Base-by-base conservation (phyloP, 1,140 invertebrate species). In the Chelonus insularis region DNA sequence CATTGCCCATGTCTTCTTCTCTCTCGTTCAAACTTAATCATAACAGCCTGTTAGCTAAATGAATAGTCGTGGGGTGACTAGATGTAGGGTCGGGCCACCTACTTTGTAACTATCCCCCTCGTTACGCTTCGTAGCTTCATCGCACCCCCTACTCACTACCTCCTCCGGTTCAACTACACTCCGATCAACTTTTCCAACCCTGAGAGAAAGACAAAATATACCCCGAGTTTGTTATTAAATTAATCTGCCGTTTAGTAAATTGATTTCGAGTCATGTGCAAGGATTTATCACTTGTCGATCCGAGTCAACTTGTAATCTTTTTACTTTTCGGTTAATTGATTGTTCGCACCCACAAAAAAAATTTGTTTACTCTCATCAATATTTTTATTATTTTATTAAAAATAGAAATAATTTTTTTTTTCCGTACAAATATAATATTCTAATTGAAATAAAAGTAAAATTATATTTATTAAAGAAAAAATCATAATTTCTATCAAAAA, bases 231-330 rank as follows among this genome's bases (percentile, higher is more conserved):
- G 72, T 78, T 78, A 76, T 76, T 76, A 75, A 76, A 78, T 78
- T 78, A 75, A 78, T 78, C 72, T 74, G 72, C 71, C 72, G 76
- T 78, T 78, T 78, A 74, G 70, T 75, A 76, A 78, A 78, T 78
- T 78, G 73, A 78, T 78, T 71, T 68, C 66, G 65, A 64, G 52
- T 57, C 60, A 62, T 57, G 60, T 45, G 23, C 34, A 34, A 29
- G 62, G 57, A 68, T 68, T 68, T 60, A 68, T 68, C 52, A 68
- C 63, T 60, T 62, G 66, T 55, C 57, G 47, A 60, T 57, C 25
- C 45, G 54, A 54, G 34, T 56, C 41, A 25, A 47, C 11, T 61
- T 41, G 29, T 12, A 41, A 34, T 61, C 37, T 41, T 48, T 34
- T 62, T 58, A 54, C n/a, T 18, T 39, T 12, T 23, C 43, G 20